Base-by-base conservation (phyloP, 2,888 invertebrate species). In the Leucophora obtusa region DNA sequence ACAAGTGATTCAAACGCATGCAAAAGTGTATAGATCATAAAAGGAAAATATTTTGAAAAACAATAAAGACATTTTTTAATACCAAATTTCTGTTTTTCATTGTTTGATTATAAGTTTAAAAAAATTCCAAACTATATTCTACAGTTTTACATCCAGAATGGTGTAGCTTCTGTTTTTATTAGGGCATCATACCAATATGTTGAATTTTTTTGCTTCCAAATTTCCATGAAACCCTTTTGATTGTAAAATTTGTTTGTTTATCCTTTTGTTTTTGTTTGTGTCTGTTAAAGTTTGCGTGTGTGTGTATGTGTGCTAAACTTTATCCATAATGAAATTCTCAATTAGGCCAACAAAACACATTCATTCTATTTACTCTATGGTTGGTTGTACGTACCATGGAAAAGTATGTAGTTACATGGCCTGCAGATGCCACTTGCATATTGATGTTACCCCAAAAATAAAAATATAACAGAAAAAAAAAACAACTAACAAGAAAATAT, bases 291-390 rank as follows among this genome's bases (percentile, higher is more conserved):
- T 6, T 3, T 7, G n/a, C 7, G 28, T 28, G 6, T 28, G 28
- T 28, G 28, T 28, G 7, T 28, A 7, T 28, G 28, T 28, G 28
- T 11, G 47, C 58, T 43, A n/a, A 62, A 72, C 60, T 68, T 38
- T 72, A 51, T 62, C 35, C 28, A 62, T 51, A 68, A 78, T 72
- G 21, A 78, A 78, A 72, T 72, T 78, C 78, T 43, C 62, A 72
- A 72, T 72, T 72, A 68, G 68, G 68, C 43, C 51, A 56, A 66
- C 62, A 47, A 43, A 54, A 17, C 14, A 38, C 43, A 47, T 47
- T n/a, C 43, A 47, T 47, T 47, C n/a, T n/a, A n/a, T 47, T 47
- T 47, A 47, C n/a, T n/a, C 14, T 38, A 38, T 11, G 38, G 38
- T 11, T 14, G 10, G 7, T 0, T 7, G 7, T 21, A 35, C 35